Percentiles rank a stretch among this genome's conserved stretches.
Conservation (phyloP, 2,113 vertebrate species). For the Ifrita kowaldi region DNA sequence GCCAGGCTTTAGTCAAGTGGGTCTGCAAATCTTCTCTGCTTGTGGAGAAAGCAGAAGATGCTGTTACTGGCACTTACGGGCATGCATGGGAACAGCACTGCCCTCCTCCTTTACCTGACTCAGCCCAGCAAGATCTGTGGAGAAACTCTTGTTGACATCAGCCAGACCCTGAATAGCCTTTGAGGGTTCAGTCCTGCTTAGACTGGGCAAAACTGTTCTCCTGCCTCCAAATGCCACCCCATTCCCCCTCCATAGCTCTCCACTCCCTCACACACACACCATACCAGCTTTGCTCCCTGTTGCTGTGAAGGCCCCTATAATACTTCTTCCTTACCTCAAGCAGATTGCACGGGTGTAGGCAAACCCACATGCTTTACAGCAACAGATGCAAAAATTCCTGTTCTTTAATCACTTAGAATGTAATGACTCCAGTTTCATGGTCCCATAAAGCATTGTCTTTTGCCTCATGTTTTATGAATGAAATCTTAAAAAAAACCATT, state of each 20-base stretch:
- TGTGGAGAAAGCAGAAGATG: background rate
- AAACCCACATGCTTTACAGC: background rate
- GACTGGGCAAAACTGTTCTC: background rate
- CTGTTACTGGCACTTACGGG: background rate
- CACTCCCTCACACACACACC: background rate
- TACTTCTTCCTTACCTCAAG: background rate
- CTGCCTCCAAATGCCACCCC: background rate
- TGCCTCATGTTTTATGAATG: background rate
- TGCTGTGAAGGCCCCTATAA: background rate
- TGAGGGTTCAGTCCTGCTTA: background rate
- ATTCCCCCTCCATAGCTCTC: background rate
- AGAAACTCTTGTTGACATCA: background rate
- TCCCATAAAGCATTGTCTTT: background rate
- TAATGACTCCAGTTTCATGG: background rate
- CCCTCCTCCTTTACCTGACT: background rate
- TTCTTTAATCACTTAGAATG: background rate
- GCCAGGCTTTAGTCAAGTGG: background rate
- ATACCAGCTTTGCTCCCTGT: background rate
- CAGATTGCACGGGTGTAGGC: background rate
- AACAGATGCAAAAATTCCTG: background rate
- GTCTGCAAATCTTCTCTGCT: background rate
- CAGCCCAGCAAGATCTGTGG: background rate
- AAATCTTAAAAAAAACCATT: background rate
- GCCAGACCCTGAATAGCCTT: background rate
- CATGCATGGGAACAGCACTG: background rate